Evolutionary conservation across 2,797 vertebrate genomes (phyloP).

Genomic region (Myotis findleyi): DNA sequence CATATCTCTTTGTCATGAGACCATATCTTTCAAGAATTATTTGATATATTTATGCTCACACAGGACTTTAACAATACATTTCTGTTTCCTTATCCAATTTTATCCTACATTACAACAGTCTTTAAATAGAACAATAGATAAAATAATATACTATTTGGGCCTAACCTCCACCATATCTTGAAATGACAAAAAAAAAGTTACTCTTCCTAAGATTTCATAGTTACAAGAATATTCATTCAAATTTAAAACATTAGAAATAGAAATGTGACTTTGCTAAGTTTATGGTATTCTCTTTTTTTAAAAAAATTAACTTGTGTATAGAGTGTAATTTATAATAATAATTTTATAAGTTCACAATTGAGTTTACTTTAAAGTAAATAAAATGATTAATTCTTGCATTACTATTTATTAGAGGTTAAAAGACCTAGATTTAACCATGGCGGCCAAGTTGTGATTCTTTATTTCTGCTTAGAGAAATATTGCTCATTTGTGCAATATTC

Average conservation of each 20-base stretch:
- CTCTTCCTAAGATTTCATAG: conserved; percentile 72
- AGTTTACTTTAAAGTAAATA: conserved; percentile 52
- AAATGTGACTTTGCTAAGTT: conserved; percentile 72
- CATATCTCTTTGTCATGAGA: neutral
- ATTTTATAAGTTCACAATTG: conserved; percentile 27
- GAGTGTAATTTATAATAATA: conserved; percentile 50
- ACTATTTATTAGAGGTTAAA: neutral
- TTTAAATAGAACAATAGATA: conserved; percentile 59
- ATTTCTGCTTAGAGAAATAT: conserved; percentile 68
- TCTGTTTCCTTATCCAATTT: conserved; percentile 68
- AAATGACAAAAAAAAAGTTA: conserved; percentile 69
- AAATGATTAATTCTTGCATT: neutral
- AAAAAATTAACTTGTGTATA: neutral
- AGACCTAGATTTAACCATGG: neutral
- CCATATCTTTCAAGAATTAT: neutral
- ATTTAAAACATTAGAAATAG: conserved; percentile 74
- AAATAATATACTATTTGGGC: conserved; percentile 61
- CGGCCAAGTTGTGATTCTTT: conserved; percentile 1
- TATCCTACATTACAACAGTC: conserved; percentile 65
- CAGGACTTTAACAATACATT: conserved; percentile 67
- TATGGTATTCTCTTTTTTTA: conserved; percentile 46
- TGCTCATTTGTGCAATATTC: conserved; percentile 52
- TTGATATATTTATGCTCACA: conserved; percentile 43
- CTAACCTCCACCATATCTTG: conserved; percentile 62
- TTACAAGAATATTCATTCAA: conserved; percentile 63